Conservation (phyloP, 2,113 vertebrate genomes). For the Syngnathus typhle region DNA sequence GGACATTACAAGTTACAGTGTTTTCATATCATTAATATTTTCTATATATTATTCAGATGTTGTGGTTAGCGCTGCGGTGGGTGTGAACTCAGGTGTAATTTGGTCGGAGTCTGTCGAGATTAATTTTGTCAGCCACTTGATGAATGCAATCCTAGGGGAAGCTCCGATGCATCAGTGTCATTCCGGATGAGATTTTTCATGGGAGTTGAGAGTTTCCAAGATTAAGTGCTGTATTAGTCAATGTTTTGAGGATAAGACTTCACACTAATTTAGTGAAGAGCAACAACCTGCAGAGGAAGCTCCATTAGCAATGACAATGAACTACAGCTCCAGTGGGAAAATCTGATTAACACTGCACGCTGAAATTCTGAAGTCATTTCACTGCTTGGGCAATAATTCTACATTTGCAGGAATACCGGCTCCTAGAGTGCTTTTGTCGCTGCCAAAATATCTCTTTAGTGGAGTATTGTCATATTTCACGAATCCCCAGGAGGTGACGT, state of each 20-base stretch:
- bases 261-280: constrained; percentile 76
- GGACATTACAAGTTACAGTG: not conserved
- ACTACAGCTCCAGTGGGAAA: constrained; percentile 65
- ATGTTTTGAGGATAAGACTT: constrained; percentile 74
- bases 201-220: constrained; percentile 69
- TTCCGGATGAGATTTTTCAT: constrained; percentile 71
- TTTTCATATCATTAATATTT: constrained; percentile 60
- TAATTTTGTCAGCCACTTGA: constrained; percentile 73
- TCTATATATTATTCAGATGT: constrained; percentile 57
- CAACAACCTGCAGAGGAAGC: constrained; percentile 68
- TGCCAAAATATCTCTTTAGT: constrained; percentile 52
- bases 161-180: constrained; percentile 76
- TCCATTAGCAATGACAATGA: constrained; percentile 76
- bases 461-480: constrained; percentile 50
- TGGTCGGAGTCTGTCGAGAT: constrained; percentile 76
- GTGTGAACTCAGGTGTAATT: constrained; percentile 72
- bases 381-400: constrained; percentile 57
- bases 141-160: constrained; percentile 63
- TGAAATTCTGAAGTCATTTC: constrained; percentile 61
- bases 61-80: constrained; percentile 63
- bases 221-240: constrained; percentile 77
- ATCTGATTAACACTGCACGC: constrained; percentile 66
- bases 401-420: constrained; percentile 53
- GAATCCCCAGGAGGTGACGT: constrained; percentile 26
- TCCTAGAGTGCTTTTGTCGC: constrained; percentile 54